Evolutionary conservation across 2,797 vertebrate genomes (phyloP), one percentile per base, ranked within the genome.

Genomic region (Poecile montanus): DNA sequence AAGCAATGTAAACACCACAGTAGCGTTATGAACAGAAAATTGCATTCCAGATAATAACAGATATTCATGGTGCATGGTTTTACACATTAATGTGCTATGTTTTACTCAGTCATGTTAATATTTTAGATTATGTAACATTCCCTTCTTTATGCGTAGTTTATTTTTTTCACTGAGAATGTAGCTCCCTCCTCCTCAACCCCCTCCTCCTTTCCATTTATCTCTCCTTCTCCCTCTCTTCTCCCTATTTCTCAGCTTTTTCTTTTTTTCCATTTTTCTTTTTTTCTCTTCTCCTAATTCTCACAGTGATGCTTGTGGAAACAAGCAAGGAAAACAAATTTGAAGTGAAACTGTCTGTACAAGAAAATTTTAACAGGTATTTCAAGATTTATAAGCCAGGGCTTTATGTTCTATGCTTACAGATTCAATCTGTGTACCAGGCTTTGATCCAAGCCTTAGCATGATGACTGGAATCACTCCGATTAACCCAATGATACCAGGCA

Each of bases 401-500:
- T 92, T 88, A 68, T 93, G 70, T 97, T 97, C 38, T 97, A 4
- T 97, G 68, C 96, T 97, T 97, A 36, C 97, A 99, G 99, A 99
- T 97, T 98, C 99, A 32, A 98, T 99, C 96, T 99, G 99, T 67
- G 98, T 99, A 53, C 99, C 99, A 88, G 98, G 99, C 91, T 99
- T 99, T 93, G 99, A 99, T 95, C 98, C 99, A 32, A 97, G 97
- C 40, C 97, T 99, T 91, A 98, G 98, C 63, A 98, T 99, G 97
- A 98, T 98, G 98, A 97, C 98, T 72, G 98, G 98, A 91, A 98
- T 99, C 82, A 95, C 98, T 47, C 98, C 99, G 6, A 98, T 99
- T 62, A 99, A 99, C 97, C 99, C 99, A n/a, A 98, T 99, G 98
- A 98, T 99, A 97, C 98, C 98, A 26, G 98, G 99, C 68, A 98